Conservation (phyloP, 2,888 invertebrate species). For the Mactromeris polynyma region DNA sequence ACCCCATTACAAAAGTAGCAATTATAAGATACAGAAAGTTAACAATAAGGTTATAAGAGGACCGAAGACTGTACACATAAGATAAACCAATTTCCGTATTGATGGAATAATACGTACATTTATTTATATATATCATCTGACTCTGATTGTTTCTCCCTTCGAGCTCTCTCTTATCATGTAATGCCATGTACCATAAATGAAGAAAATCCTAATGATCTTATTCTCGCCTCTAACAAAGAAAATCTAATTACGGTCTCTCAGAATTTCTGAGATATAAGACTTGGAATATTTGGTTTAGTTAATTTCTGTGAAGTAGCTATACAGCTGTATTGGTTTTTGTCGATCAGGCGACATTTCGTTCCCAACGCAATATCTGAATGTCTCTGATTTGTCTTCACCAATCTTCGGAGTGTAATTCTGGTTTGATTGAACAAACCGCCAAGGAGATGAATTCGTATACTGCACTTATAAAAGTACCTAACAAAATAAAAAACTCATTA, state of each 20-base stretch:
- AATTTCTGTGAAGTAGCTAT: neutral
- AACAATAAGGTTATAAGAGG: too few species aligned
- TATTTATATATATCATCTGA: neutral
- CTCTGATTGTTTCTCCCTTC: neutral
- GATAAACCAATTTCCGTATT: neutral
- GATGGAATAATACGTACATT: neutral
- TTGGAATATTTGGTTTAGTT: neutral
- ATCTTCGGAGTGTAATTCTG: too few species aligned
- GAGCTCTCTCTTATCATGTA: neutral
- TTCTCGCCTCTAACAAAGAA: slow-evolving; percentile 3
- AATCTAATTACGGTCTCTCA: neutral
- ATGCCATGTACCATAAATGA: neutral
- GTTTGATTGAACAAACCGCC: too few species aligned
- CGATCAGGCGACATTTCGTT: too few species aligned
- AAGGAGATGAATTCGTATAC: too few species aligned
- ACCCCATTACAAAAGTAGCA: too few species aligned
- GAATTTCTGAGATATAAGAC: neutral
- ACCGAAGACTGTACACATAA: too few species aligned
- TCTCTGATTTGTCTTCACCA: too few species aligned
- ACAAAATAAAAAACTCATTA: too few species aligned
- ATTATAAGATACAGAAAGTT: too few species aligned
- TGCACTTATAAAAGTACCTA: too few species aligned
- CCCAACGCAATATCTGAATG: too few species aligned
- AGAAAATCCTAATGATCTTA: neutral
- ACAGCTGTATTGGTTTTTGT: neutral